A percentile compares a stretch with the other conserved stretches of the same genome.
Evolutionary conservation across 2,113 vertebrate species (phyloP).

Genomic region (Thunnus maccoyii): DNA sequence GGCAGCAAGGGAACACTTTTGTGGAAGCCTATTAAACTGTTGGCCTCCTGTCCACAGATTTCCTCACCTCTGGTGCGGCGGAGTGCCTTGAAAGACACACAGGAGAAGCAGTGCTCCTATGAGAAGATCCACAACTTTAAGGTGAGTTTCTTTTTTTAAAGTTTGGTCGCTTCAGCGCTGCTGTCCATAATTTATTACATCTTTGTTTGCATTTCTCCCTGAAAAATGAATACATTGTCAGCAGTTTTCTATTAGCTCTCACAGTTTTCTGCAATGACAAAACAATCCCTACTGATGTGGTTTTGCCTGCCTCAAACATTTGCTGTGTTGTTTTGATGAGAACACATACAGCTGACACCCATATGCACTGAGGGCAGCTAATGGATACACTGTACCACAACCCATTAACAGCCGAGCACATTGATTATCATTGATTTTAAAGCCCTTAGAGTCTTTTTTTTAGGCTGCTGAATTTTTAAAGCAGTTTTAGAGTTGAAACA

Average conservation of each 20-base stretch:
- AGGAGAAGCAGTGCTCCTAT: conserved; percentile 93
- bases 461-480: conserved; percentile 18
- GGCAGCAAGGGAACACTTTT: conserved; percentile 89
- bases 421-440: conserved; percentile 72
- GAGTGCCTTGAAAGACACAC: conserved; percentile 90
- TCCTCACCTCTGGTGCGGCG: conserved; percentile 93
- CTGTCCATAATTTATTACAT: background rate
- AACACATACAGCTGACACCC: conserved; percentile 72
- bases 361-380: conserved; percentile 66
- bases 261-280: background rate
- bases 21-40: conserved; percentile 98
- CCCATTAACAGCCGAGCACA: conserved; percentile 68
- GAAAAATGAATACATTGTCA: background rate
- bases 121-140: conserved; percentile 99
- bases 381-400: conserved; percentile 56
- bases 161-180: background rate
- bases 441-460: conserved; percentile 52
- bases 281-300: background rate
- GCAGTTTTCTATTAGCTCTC: background rate
- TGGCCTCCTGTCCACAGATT: conserved; percentile 98
- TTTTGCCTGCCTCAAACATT: conserved; percentile 19
- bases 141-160: conserved; percentile 86
- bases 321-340: conserved; percentile 43
- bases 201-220: background rate
- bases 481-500: background rate